These are phyloP conservation scores for Spea hammondii DNA, from an alignment of 2,797 vertebrate genomes.

Conservation along the genomic window DNA sequence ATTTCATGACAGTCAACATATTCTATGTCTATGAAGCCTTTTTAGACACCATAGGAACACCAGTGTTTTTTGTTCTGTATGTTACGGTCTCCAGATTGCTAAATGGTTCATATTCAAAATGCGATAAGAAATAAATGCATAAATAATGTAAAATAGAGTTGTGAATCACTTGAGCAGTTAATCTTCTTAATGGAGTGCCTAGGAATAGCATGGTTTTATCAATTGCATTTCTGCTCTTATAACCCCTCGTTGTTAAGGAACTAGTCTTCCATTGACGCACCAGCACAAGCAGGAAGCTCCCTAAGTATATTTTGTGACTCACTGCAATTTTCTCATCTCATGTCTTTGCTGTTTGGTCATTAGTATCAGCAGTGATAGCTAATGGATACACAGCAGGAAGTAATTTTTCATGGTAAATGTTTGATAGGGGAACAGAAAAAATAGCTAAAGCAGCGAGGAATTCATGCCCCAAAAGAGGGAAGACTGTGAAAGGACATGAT, in stretches of 20 bases:
- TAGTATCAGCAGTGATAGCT: constrained; percentile 63
- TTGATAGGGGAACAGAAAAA: constrained; percentile 70
- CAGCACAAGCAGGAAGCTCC: constrained; percentile 62
- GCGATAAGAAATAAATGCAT: no score
- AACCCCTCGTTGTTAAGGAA: constrained; percentile 61
- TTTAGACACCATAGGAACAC: no score
- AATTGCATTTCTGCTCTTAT: constrained; percentile 55
- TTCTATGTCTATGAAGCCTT: no score
- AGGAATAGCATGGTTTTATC: constrained; percentile 54
- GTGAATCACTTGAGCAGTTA: constrained; percentile 48
- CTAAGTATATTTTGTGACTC: constrained; percentile 70
- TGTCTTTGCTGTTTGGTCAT: constrained; percentile 64
- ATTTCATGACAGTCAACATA: no score
- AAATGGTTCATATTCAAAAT: no score
- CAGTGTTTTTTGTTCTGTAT: no score
- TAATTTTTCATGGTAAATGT: constrained; percentile 65
- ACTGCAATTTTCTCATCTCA: constrained; percentile 65
- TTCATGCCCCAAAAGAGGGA: constrained; percentile 21
- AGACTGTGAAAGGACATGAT: not conserved
- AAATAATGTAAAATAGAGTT: no score
- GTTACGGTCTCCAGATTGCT: no score
- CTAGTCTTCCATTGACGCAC: constrained; percentile 65
- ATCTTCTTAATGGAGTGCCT: constrained; percentile 53
- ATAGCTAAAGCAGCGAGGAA: constrained; percentile 25
- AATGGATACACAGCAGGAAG: constrained; percentile 70